These are phyloP conservation scores for Lophura nycthemera DNA, from an alignment of 2,113 vertebrate species.

Conservation along the genomic window DNA sequence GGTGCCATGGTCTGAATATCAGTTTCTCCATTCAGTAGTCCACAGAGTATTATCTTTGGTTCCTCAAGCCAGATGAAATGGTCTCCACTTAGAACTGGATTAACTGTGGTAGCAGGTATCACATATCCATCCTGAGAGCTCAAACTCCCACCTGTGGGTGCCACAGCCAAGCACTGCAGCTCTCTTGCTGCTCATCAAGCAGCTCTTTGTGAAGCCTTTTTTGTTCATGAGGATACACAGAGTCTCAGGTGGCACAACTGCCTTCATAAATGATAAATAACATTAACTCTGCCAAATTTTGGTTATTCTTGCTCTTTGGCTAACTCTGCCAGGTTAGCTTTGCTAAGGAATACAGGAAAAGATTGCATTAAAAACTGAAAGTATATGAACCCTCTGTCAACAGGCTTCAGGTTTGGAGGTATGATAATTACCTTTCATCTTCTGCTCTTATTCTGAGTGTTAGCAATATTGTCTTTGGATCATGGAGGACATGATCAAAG, in stretches of 20 bases:
- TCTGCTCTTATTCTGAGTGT: neutral
- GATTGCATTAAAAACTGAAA: neutral
- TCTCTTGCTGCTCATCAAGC: neutral
- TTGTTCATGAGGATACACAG: neutral
- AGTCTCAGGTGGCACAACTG: neutral
- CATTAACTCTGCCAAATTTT: neutral
- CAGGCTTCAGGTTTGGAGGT: neutral
- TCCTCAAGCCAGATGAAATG: neutral
- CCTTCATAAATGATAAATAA: neutral
- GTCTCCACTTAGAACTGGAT: neutral
- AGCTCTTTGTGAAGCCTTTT: neutral
- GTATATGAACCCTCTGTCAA: neutral
- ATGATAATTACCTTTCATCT: neutral
- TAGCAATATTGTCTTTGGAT: neutral
- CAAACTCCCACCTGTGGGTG: neutral
- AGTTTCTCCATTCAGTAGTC: neutral
- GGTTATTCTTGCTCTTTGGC: neutral
- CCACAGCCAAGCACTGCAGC: neutral
- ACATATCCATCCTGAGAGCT: neutral
- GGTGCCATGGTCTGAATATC: neutral
- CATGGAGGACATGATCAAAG: neutral
- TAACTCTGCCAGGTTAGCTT: neutral
- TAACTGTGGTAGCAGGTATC: neutral
- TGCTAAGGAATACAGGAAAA: neutral
- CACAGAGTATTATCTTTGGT: neutral